phyloP scores from a whole-genome alignment of 2,797 vertebrate genomes.

The Gobio occitaniae region DNA sequence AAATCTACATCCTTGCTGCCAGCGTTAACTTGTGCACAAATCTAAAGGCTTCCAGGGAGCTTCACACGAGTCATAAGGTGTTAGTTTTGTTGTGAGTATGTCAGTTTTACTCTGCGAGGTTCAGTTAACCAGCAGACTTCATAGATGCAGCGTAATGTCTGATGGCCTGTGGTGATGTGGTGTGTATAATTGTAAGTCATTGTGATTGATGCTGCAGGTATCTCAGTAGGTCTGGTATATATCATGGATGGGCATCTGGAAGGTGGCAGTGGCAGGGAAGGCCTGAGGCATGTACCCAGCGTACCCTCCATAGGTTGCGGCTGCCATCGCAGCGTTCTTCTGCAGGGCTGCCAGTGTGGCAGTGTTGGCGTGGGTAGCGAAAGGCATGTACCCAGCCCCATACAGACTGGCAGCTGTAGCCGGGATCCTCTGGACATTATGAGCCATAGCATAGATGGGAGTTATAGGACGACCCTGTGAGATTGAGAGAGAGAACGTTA shows the following conservation, averaged over 20 bases:
- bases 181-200: conserved; percentile 8
- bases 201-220: not conserved
- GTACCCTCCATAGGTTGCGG: conserved; percentile 86
- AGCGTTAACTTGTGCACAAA: not conserved
- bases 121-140: conserved; percentile 38
- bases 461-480: conserved; percentile 94
- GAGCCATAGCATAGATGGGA: conserved; percentile 95
- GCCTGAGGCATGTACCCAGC: conserved; percentile 90
- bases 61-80: conserved; percentile 6
- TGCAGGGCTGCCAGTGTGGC: conserved; percentile 93
- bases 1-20: conserved; percentile 33
- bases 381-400: conserved; percentile 89
- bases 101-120: conserved; percentile 35
- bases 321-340: conserved; percentile 87
- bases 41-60: conserved; percentile 24
- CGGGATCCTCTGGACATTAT: conserved; percentile 91
- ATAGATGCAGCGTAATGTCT: conserved; percentile 41
- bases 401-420: conserved; percentile 84
- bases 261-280: conserved; percentile 87
- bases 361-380: conserved; percentile 85
- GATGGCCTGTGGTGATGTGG: conserved; percentile 34
- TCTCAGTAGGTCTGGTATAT: conserved; percentile 93
- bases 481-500: not conserved
- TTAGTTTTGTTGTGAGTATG: conserved; percentile 35
- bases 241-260: conserved; percentile 94